phyloP scores from a whole-genome alignment of 2,888 invertebrate genomes.

The Hydropsyche betteni region DNA sequence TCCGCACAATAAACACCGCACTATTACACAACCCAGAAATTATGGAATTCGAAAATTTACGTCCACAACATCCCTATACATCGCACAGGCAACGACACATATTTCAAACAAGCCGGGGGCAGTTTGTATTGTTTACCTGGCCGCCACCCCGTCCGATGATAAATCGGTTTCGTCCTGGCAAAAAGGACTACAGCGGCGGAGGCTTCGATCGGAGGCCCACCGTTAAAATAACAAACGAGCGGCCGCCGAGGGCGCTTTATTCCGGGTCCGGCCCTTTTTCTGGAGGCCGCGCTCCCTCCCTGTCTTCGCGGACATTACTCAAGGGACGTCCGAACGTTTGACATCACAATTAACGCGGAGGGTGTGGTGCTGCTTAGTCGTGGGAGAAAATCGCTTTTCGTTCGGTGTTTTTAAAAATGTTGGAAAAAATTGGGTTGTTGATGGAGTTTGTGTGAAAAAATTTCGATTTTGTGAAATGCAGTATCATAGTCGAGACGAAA shows the following conservation, averaged over 20 bases:
- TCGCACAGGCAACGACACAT: background rate
- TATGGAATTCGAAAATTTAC: background rate
- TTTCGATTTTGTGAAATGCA: too few species aligned
- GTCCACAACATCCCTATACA: background rate
- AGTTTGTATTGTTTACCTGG: too few species aligned
- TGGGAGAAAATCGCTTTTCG: too few species aligned
- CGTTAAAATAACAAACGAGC: conserved; percentile 39
- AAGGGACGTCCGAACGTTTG: background rate
- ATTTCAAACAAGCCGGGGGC: background rate
- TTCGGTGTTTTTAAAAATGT: too few species aligned
- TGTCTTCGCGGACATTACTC: conserved; percentile 18
- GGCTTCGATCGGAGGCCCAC: conserved; percentile 15
- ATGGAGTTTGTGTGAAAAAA: too few species aligned
- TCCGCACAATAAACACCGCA: too few species aligned
- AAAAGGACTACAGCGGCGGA: conserved; percentile 35
- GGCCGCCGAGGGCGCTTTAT: conserved; percentile 31
- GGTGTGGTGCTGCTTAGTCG: too few species aligned
- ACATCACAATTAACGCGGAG: conserved; percentile 11
- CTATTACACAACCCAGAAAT: too few species aligned
- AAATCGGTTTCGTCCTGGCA: conserved; percentile 21
- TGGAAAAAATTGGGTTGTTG: too few species aligned
- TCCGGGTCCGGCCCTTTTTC: conserved; percentile 17
- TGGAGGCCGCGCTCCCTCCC: background rate
- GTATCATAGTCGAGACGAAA: too few species aligned
- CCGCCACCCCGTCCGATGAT: background rate